Conservation (phyloP, 1,140 invertebrate species). For the Caenorhabditis remanei region DNA sequence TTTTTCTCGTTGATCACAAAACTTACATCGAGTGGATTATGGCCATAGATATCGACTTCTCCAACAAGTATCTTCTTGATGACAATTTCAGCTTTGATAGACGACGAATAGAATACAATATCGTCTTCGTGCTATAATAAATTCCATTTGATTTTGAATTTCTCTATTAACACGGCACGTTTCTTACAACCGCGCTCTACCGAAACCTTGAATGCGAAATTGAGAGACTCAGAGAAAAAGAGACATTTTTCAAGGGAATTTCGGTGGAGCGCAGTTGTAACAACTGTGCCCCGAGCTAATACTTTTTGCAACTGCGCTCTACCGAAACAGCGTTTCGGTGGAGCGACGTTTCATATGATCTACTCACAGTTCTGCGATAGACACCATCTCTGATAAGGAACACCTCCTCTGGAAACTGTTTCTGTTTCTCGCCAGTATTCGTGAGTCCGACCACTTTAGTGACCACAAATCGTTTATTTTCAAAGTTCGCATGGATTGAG, state of each 20-base stretch:
- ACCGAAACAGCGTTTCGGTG: too few relatives aligned
- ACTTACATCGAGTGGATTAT: neutral
- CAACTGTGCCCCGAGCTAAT: too few relatives aligned
- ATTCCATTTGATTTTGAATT: too few relatives aligned
- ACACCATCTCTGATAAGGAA: neutral
- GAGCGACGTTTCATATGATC: too few relatives aligned
- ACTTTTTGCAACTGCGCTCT: too few relatives aligned
- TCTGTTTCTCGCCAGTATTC: neutral
- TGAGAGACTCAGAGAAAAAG: too few relatives aligned
- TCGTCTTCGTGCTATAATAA: neutral
- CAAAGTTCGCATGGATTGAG: neutral
- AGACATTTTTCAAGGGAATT: too few relatives aligned
- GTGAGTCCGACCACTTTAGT: neutral
- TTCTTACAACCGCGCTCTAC: too few relatives aligned
- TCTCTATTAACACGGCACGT: too few relatives aligned
- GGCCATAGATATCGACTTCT: neutral
- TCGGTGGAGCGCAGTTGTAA: too few relatives aligned
- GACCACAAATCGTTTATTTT: neutral
- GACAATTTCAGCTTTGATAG: neutral
- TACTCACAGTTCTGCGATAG: neutral
- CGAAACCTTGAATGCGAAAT: too few relatives aligned
- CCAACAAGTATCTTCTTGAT: neutral
- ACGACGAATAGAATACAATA: neutral
- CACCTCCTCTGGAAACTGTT: neutral
- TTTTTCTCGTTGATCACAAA: too few relatives aligned